Conservation (phyloP, 1,140 invertebrate genomes). For the Drosophila murphyi region DNA sequence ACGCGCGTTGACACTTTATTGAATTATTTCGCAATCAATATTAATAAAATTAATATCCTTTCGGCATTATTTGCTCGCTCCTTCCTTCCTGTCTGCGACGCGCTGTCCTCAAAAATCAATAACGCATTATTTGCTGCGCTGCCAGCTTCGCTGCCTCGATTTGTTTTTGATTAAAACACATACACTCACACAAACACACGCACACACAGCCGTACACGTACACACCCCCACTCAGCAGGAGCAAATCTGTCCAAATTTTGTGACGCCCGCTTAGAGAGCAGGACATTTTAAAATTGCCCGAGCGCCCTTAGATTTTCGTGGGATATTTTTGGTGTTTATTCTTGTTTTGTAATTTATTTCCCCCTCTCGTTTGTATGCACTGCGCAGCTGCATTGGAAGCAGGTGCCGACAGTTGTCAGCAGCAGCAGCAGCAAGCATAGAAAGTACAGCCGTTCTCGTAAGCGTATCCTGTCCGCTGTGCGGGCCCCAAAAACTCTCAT, state of each 20-base stretch:
- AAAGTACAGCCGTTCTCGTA: slow-evolving; percentile 50
- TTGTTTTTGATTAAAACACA: slow-evolving; percentile 57
- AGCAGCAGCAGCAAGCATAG: slow-evolving; percentile 2
- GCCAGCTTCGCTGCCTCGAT: slow-evolving; percentile 50
- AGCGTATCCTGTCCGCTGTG: not conserved
- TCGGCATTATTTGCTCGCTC: slow-evolving; percentile 63
- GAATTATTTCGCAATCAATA: slow-evolving; percentile 79
- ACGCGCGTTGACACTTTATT: slow-evolving; percentile 48
- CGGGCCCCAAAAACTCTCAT: not conserved
- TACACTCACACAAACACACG: slow-evolving; percentile 14
- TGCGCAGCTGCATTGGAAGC: slow-evolving; percentile 48
- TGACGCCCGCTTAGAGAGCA: slow-evolving; percentile 14
- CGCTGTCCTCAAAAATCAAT: slow-evolving; percentile 63
- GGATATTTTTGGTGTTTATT: slow-evolving; percentile 30
- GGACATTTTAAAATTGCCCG: slow-evolving; percentile 35
- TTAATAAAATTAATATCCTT: slow-evolving; percentile 74
- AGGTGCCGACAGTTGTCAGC: slow-evolving; percentile 21
- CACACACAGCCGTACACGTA: slow-evolving; percentile 19
- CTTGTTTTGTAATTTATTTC: not conserved
- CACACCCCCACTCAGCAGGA: not conserved
- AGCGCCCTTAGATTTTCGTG: slow-evolving; percentile 23
- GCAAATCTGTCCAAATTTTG: slow-evolving; percentile 28
- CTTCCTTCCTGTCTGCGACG: slow-evolving; percentile 20
- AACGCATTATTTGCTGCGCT: slow-evolving; percentile 37
- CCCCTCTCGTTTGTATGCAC: slow-evolving; percentile 1